Conservation (phyloP, 2,888 invertebrate genomes). For the Nomada fucata region DNA sequence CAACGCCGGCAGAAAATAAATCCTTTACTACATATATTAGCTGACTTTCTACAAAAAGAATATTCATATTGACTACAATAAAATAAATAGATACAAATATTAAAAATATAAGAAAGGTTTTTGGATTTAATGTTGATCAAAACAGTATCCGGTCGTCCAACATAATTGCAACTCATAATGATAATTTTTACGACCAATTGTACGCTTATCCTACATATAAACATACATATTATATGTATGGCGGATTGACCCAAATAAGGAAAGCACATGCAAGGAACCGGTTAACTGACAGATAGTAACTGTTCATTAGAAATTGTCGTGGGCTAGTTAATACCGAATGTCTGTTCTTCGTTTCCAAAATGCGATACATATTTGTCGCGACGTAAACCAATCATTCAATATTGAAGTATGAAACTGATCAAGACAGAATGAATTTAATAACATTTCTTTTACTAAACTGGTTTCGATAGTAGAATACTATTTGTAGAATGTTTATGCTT, state of each 20-base stretch:
- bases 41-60: constrained; percentile 87
- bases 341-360: no score
- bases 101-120: neutral
- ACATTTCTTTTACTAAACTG: no score
- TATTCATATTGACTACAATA: neutral
- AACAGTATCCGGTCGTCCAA: no score
- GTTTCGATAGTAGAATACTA: no score
- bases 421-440: no score
- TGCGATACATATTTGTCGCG: no score
- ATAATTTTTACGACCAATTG: neutral
- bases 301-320: neutral
- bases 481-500: no score
- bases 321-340: neutral
- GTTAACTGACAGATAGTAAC: constrained; percentile 5
- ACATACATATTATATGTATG: neutral
- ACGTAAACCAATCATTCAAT: no score
- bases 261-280: neutral
- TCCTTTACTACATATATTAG: constrained; percentile 92
- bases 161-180: no score
- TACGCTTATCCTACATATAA: neutral
- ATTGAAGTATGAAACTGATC: no score
- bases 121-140: no score
- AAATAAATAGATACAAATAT: neutral
- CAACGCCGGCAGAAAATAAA: constrained; percentile 94
- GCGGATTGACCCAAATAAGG: constrained; percentile 21